Evolutionary conservation across 2,888 invertebrate genomes (phyloP).

Genomic region (Tinea semifulvella): DNA sequence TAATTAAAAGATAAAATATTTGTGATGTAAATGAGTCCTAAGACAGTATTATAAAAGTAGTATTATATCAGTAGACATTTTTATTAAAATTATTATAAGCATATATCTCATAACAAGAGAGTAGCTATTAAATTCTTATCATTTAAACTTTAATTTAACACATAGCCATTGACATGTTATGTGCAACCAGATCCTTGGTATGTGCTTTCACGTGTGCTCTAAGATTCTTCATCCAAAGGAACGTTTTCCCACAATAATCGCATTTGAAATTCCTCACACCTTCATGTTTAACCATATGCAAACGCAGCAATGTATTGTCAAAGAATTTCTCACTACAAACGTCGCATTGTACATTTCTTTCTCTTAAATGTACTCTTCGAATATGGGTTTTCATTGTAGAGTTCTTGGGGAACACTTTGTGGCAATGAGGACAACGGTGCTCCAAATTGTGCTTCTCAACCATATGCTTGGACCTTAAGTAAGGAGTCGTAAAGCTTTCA

Average conservation of each 20-base stretch:
- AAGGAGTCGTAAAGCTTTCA: conserved; percentile 59
- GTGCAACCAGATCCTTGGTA: conserved; percentile 27
- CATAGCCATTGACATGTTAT: conserved; percentile 4
- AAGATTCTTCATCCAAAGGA: conserved; percentile 68
- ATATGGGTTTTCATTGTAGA: conserved; percentile 48
- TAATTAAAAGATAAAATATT: too few species aligned
- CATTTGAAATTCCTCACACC: conserved; percentile 66
- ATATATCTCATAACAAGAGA: too few species aligned
- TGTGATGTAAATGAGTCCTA: too few species aligned
- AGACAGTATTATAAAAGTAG: too few species aligned
- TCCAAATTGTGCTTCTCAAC: conserved; percentile 48
- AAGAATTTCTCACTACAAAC: conserved; percentile 58
- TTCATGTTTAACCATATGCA: conserved; percentile 57
- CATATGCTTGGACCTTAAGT: conserved; percentile 60
- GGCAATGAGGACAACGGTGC: conserved; percentile 32
- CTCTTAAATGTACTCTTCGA: conserved; percentile 51
- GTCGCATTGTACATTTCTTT: conserved; percentile 50
- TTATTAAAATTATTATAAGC: too few species aligned
- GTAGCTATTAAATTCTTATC: too few species aligned
- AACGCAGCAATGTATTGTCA: conserved; percentile 34
- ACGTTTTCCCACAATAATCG: conserved; percentile 67
- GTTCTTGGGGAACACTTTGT: conserved; percentile 36
- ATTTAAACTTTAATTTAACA: too few species aligned
- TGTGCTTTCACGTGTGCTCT: conserved; percentile 58
- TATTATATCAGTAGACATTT: too few species aligned